These are phyloP conservation scores for Carapus acus DNA, from an alignment of 2,797 vertebrate genomes.

Conservation along the genomic window DNA sequence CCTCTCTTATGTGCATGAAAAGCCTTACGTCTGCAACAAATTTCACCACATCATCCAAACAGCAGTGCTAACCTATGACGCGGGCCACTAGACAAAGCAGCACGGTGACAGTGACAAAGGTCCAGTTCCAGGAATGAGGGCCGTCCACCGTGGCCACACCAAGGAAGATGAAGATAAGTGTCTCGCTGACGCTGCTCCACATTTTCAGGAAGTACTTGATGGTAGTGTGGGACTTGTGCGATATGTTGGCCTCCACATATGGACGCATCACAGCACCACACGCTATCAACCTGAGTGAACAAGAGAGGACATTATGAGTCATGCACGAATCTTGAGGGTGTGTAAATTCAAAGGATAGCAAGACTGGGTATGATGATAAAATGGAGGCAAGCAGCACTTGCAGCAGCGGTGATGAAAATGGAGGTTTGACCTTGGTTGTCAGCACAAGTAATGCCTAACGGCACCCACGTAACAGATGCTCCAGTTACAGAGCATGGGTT, in stretches of 20 bases:
- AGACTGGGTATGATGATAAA: too few relatives aligned
- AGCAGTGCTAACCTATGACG: conserved; percentile 77
- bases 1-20: too few relatives aligned
- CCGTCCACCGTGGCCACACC: conserved; percentile 93
- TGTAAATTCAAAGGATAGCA: too few relatives aligned
- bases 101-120: conserved; percentile 86
- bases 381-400: too few relatives aligned
- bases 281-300: conserved; percentile 82
- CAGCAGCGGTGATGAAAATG: neutral
- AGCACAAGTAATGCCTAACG: neutral
- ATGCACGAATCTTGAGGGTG: neutral
- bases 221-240: conserved; percentile 98
- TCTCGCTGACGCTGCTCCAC: conserved; percentile 99
- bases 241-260: conserved; percentile 98
- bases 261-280: conserved; percentile 91
- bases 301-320: neutral
- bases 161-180: conserved; percentile 97
- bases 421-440: neutral
- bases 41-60: neutral
- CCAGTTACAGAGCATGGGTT: conserved; percentile 4
- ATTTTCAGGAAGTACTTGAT: conserved; percentile 99
- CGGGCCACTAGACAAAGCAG: conserved; percentile 89
- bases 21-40: too few relatives aligned
- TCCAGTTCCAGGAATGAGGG: conserved; percentile 90
- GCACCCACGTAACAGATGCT: conserved; percentile 3